Evolutionary conservation across 1,140 invertebrate genomes (phyloP).

Genomic region (Drosophila serrata): DNA sequence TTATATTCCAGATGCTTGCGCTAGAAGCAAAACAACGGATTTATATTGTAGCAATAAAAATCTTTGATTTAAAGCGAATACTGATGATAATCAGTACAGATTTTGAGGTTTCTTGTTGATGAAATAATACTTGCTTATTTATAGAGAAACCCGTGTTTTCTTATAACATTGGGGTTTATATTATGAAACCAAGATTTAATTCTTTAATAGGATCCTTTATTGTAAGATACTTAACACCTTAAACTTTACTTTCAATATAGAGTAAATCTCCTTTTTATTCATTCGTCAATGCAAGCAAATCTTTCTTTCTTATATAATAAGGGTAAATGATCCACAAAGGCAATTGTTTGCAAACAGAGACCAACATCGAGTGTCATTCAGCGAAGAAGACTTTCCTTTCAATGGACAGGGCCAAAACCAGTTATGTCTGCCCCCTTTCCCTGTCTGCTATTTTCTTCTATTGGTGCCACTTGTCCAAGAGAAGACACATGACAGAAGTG

Average conservation of each 20-base stretch:
- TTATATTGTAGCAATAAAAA: conserved; percentile 37
- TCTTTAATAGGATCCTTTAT: too few species aligned
- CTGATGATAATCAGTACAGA: conserved; percentile 15
- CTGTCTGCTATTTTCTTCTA: conserved; percentile 6
- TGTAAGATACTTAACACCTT: background rate
- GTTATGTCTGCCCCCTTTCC: conserved; percentile 10
- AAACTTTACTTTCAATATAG: background rate
- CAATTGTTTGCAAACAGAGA: conserved; percentile 36
- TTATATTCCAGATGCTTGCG: conserved; percentile 38
- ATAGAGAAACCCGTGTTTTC: too few species aligned
- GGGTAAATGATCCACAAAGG: conserved; percentile 36
- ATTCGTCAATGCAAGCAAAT: conserved; percentile 1
- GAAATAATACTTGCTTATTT: background rate
- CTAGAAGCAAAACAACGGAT: conserved; percentile 5
- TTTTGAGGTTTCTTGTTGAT: background rate
- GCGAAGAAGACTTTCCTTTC: conserved; percentile 71
- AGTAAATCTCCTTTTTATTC: background rate
- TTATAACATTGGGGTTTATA: too few species aligned
- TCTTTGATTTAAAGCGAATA: conserved; percentile 24
- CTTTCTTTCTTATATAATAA: conserved; percentile 15
- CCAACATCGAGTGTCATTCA: conserved; percentile 55
- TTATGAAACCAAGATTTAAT: too few species aligned
- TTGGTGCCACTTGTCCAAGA: conserved; percentile 30
- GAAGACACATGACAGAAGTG: conserved; percentile 58
- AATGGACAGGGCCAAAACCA: conserved; percentile 29